Evolutionary conservation across 2,113 vertebrate species (phyloP), one percentile per base, ranked within the genome.

Genomic region (Halcyon malimbica): DNA sequence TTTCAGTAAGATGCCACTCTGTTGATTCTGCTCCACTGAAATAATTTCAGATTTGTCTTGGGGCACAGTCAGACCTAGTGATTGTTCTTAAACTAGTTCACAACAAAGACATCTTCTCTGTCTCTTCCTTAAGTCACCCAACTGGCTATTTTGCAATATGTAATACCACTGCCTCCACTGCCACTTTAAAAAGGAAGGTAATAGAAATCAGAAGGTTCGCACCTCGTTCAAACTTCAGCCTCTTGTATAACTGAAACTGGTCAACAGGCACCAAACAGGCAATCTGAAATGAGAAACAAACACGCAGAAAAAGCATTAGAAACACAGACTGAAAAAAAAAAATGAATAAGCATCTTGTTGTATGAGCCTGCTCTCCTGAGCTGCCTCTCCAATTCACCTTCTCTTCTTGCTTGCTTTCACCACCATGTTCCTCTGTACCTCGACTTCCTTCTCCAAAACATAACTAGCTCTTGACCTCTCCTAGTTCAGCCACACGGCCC

Each of bases 191-290:
- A 91, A 54, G 10, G 8, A 54, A 87, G 21, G 17, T 19, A 84
- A 85, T 2, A 84, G 39, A 69, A 88, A 92, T 16, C 16, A 59
- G 92, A 95, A 74, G 17, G 16, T 83, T 57, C 91, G 8, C 89
- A 99, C 99, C 99, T 98, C 99, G 98, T 97, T 99, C 99, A 96
- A 99, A 99, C 96, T 98, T 99, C 97, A 99, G 95, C 63, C 98
- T 98, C 96, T 98, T 98, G 97, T 99, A 99, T 54, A 99, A 97
- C 64, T 99, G 98, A 95, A 98, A 98, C 93, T 99, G 98, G 79
- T 99, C 98, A 67, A 97, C 96, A 33, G 98, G 95, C 67, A 99
- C 98, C 97, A 99, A 97, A 81, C 97, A 97, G 84, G 98, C 98
- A 51, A 99, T 98, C 99, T 99, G 98, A 94, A 98, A 98, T 21